These are phyloP conservation scores for Geotrupes spiniger DNA, from an alignment of 2,888 invertebrate species.

Conservation along the genomic window DNA sequence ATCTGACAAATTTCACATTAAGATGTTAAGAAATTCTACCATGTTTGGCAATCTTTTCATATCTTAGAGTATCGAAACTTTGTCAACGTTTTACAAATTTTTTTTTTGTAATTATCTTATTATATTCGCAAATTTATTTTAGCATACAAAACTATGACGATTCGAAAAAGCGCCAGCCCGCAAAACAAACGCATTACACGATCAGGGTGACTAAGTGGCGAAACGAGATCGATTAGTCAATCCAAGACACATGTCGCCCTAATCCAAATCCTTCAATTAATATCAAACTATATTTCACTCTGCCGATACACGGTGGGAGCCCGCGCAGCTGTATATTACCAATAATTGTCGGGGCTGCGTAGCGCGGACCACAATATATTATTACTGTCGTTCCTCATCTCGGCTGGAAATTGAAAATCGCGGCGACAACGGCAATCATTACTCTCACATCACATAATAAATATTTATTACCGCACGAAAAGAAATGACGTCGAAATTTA, in stretches of 20 bases:
- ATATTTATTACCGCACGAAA: too few relatives aligned
- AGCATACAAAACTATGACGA: too few relatives aligned
- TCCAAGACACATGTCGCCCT: slow-evolving; percentile 3
- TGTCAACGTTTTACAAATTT: too few relatives aligned
- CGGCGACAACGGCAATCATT: neutral
- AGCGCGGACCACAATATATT: slow-evolving; percentile 1
- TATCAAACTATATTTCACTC: slow-evolving; percentile 7
- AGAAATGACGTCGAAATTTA: too few relatives aligned
- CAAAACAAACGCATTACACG: too few relatives aligned
- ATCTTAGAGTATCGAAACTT: too few relatives aligned
- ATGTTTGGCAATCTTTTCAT: too few relatives aligned
- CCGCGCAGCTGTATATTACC: slow-evolving; percentile 4
- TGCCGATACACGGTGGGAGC: slow-evolving; percentile 3
- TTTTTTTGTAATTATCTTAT: too few relatives aligned
- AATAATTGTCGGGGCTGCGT: slow-evolving; percentile 4
- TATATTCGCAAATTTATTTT: too few relatives aligned
- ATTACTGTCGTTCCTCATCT: slow-evolving; percentile 4
- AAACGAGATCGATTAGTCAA: neutral
- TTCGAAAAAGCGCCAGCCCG: too few relatives aligned
- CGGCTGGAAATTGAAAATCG: slow-evolving; percentile 6
- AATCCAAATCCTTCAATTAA: slow-evolving; percentile 7
- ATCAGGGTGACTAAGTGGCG: neutral
- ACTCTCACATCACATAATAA: neutral
- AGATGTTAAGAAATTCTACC: too few relatives aligned
- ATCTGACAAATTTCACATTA: too few relatives aligned